Evolutionary conservation across 2,888 invertebrate genomes (phyloP).

Genomic region (Chrysolina haemoptera): DNA sequence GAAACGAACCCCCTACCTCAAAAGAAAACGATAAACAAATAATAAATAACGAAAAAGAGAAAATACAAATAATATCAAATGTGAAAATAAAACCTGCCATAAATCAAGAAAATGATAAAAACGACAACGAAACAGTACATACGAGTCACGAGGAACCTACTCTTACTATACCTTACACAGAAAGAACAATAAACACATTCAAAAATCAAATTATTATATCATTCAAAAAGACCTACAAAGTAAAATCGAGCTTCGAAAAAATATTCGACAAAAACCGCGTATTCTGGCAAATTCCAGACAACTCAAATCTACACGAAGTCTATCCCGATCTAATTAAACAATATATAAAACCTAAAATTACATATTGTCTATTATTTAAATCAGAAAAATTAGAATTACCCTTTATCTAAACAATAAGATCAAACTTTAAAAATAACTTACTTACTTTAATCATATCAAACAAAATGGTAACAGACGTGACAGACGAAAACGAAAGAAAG

Average conservation of each 20-base stretch:
- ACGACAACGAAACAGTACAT: constrained; percentile 27
- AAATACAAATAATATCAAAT: no score
- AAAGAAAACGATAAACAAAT: no score
- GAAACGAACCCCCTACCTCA: no score
- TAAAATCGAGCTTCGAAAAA: not conserved
- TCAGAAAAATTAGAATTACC: not conserved
- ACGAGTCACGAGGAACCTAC: constrained; percentile 33
- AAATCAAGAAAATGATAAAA: not conserved
- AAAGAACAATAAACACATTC: constrained; percentile 30
- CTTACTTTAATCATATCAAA: not conserved
- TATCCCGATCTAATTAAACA: not conserved
- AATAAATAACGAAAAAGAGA: no score
- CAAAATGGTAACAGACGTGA: not conserved
- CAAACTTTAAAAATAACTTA: not conserved
- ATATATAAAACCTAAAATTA: not conserved
- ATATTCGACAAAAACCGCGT: constrained; percentile 17
- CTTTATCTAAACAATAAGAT: not conserved
- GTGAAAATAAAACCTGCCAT: no score
- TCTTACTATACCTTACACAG: constrained; percentile 2
- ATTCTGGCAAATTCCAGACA: not conserved
- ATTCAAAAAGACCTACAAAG: not conserved
- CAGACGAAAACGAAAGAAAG: not conserved
- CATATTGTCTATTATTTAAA: not conserved
- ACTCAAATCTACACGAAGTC: not conserved
- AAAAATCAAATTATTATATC: constrained; percentile 8